Percentiles rank a stretch among this genome's conserved stretches.
These are phyloP conservation scores for Tadarida brasiliensis DNA, from an alignment of 2,797 vertebrate genomes.

Conservation along the genomic window DNA sequence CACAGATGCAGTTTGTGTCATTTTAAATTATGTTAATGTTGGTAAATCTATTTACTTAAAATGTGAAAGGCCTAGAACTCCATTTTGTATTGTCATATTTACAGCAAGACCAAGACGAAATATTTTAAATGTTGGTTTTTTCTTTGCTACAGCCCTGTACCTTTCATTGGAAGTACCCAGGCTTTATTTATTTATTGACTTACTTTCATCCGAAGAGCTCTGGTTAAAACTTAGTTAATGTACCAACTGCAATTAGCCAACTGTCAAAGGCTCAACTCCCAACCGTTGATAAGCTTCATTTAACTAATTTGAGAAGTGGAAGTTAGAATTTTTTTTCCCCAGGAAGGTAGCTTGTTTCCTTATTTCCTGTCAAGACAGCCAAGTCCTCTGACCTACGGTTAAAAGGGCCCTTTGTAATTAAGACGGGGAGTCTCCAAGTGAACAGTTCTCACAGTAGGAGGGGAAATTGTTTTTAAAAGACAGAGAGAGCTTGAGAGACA, in stretches of 20 bases:
- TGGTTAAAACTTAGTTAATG: constrained; percentile 87
- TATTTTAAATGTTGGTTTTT: constrained; percentile 33
- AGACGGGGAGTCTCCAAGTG: constrained; percentile 88
- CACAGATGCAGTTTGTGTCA: not conserved
- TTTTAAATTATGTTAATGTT: not conserved
- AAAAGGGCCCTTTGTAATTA: constrained; percentile 92
- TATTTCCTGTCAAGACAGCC: constrained; percentile 91
- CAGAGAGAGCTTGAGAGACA: not conserved
- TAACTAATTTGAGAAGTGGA: constrained; percentile 91
- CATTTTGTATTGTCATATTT: constrained; percentile 67
- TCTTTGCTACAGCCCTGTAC: constrained; percentile 61
- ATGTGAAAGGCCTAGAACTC: constrained; percentile 47
- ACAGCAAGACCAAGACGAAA: constrained; percentile 51
- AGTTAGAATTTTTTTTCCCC: constrained; percentile 86
- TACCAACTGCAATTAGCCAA: constrained; percentile 89
- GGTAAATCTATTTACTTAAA: constrained; percentile 67
- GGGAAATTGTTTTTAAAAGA: not conserved
- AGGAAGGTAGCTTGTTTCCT: constrained; percentile 91
- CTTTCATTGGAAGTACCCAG: constrained; percentile 35
- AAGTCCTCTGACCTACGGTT: constrained; percentile 90
- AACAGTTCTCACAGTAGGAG: constrained; percentile 90
- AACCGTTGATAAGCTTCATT: constrained; percentile 91
- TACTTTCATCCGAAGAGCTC: constrained; percentile 81
- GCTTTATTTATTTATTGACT: constrained; percentile 73
- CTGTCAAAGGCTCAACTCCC: constrained; percentile 90